phyloP scores from a whole-genome alignment of 2,888 invertebrate genomes.

The Netelia fuscicornis region DNA sequence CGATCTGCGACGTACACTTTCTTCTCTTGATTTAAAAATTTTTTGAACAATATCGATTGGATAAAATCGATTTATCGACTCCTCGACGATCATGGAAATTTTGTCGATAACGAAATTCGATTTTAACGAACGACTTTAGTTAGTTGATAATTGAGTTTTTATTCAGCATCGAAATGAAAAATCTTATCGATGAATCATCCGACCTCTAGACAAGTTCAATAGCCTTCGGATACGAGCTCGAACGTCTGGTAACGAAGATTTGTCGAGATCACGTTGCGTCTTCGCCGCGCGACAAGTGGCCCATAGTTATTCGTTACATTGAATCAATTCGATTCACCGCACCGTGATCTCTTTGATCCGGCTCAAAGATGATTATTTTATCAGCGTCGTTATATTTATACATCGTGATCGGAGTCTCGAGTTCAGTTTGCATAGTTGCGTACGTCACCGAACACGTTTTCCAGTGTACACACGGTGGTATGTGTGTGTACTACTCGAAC shows the following conservation, averaged over 20 bases:
- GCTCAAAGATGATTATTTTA: constrained; percentile 54
- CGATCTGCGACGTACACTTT: constrained; percentile 1
- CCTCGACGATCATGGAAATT: too few relatives aligned
- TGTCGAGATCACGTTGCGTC: background rate
- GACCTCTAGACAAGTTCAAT: background rate
- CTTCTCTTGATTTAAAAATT: too few relatives aligned
- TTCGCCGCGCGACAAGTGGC: background rate
- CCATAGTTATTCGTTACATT: background rate
- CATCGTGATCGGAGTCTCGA: constrained; percentile 23
- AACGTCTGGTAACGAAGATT: background rate
- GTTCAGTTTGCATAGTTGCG: constrained; percentile 19
- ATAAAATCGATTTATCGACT: too few relatives aligned
- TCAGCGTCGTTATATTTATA: constrained; percentile 30
- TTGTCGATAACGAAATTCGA: too few relatives aligned
- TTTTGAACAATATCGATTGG: too few relatives aligned
- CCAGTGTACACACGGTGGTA: constrained; percentile 1
- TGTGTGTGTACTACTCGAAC: background rate
- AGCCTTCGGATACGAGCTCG: background rate
- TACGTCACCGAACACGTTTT: constrained; percentile 5
- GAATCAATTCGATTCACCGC: background rate
- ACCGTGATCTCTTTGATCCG: constrained; percentile 39
- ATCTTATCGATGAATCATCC: too few relatives aligned
- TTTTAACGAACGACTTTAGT: too few relatives aligned
- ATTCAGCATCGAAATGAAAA: too few relatives aligned
- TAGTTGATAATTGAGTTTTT: too few relatives aligned